Evolutionary conservation across 1,140 invertebrate species (phyloP).

Genomic region (Glossosoma conforme): DNA sequence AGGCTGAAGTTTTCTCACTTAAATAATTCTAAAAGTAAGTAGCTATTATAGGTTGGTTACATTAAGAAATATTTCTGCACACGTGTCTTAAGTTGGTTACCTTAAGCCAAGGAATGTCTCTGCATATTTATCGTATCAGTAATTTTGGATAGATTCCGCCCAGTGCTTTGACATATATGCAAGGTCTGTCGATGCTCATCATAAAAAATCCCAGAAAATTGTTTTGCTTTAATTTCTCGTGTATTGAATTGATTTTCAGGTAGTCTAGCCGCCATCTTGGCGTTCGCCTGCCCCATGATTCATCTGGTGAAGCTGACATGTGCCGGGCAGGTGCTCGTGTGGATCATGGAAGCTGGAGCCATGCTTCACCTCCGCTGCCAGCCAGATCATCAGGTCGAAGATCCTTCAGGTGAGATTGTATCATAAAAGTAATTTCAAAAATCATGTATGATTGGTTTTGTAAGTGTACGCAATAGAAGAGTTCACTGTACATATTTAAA

Average conservation of each 20-base stretch:
- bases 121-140: no score
- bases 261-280: conserved; percentile 59
- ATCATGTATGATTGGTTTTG: neutral
- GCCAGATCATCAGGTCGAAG: conserved; percentile 38
- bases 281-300: conserved; percentile 59
- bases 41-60: no score
- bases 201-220: neutral
- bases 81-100: no score
- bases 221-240: neutral
- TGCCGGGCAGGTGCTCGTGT: conserved; percentile 45
- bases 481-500: no score
- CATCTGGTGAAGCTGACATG: conserved; percentile 50
- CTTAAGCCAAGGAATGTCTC: no score
- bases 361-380: conserved; percentile 45
- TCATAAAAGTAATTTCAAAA: neutral
- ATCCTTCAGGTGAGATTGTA: conserved; percentile 27
- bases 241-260: conserved; percentile 39
- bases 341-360: conserved; percentile 43
- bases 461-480: no score
- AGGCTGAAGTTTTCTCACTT: no score
- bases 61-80: no score
- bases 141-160: no score
- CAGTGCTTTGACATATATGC: no score
- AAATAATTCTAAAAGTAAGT: no score
- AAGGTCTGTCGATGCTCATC: no score